phyloP scores from a whole-genome alignment of 2,113 vertebrate species.

The Megalops atlanticus region DNA sequence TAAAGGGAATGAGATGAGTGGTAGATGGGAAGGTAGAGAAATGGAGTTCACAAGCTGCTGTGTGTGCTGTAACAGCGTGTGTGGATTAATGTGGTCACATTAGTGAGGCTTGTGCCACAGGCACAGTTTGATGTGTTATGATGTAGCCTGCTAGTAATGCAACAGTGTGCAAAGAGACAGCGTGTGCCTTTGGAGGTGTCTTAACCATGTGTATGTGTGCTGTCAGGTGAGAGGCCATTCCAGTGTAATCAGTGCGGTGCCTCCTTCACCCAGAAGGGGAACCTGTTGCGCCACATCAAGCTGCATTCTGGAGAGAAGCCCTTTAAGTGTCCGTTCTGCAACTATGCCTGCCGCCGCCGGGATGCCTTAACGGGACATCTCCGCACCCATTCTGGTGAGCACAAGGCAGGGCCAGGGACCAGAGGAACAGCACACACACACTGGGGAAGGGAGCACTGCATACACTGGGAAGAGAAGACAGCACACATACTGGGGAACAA shows the following conservation, averaged over 20 bases:
- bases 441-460: neutral
- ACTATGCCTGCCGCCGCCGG: conserved; percentile 90
- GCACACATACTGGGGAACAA: neutral
- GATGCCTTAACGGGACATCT: conserved; percentile 93
- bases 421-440: conserved; percentile 52
- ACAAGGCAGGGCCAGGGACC: conserved; percentile 12
- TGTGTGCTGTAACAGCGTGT: neutral
- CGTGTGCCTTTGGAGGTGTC: neutral
- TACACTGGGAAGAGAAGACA: neutral
- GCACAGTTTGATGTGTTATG: neutral
- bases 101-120: neutral
- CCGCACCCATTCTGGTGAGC: conserved; percentile 89
- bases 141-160: too few relatives aligned
- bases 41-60: too few relatives aligned
- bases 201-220: neutral
- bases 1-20: too few relatives aligned
- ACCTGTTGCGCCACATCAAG: conserved; percentile 93
- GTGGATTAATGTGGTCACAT: neutral
- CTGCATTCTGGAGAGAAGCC: conserved; percentile 96
- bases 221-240: conserved; percentile 88
- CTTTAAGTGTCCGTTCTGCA: conserved; percentile 94
- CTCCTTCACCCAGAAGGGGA: conserved; percentile 97
- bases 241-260: conserved; percentile 96
- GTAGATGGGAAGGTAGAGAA: neutral
- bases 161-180: neutral